Conservation (phyloP, 2,797 vertebrate species). For the Babyrousa celebensis region DNA sequence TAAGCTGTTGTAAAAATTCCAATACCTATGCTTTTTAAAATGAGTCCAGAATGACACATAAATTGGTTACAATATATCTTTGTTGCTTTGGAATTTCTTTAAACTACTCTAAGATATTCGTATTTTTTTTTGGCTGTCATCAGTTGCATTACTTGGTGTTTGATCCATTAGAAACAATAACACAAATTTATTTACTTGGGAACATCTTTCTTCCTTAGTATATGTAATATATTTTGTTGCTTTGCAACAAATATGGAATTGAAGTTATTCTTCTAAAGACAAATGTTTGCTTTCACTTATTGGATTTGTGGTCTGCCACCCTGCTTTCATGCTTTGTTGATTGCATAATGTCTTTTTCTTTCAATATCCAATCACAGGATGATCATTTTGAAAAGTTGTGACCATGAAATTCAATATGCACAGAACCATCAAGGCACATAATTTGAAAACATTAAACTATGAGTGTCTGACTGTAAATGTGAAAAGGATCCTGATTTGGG, state of each 20-base stretch:
- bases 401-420: neutral
- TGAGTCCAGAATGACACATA: neutral
- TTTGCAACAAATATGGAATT: neutral
- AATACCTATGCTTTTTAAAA: neutral
- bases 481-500: constrained; percentile 10
- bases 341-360: constrained; percentile 51
- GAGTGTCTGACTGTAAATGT: neutral
- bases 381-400: constrained; percentile 53
- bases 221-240: neutral
- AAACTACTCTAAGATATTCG: neutral
- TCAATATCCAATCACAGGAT: neutral
- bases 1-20: neutral
- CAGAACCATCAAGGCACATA: neutral
- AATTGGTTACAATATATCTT: neutral
- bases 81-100: constrained; percentile 44
- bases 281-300: neutral
- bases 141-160: neutral
- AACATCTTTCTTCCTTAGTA: neutral
- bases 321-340: neutral
- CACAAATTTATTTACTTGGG: neutral
- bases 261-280: constrained; percentile 35
- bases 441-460: constrained; percentile 11
- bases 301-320: neutral
- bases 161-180: neutral
- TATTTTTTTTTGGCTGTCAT: neutral